These are phyloP conservation scores for Achroia grisella DNA, from an alignment of 1,140 invertebrate species.

Conservation along the genomic window DNA sequence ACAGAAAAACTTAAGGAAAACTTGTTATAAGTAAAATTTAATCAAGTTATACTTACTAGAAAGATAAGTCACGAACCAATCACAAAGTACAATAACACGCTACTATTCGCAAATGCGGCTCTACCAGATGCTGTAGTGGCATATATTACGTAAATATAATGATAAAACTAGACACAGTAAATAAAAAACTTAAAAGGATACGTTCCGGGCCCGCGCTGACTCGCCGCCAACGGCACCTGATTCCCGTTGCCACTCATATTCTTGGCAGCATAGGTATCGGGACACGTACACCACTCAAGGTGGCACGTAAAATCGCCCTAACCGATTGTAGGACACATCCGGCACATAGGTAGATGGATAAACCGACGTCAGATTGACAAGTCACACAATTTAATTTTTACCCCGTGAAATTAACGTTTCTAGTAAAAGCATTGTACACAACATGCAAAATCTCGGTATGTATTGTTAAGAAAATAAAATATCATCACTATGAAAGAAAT, in stretches of 20 bases:
- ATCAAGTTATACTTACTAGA: too few relatives aligned
- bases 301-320: slow-evolving; percentile 69
- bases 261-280: slow-evolving; percentile 68
- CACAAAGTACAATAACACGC: slow-evolving; percentile 19
- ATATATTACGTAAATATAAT: slow-evolving; percentile 68
- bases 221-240: slow-evolving; percentile 67
- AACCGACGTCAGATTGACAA: slow-evolving; percentile 66
- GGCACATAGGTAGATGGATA: slow-evolving; percentile 60
- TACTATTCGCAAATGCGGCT: slow-evolving; percentile 52
- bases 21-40: too few relatives aligned
- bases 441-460: slow-evolving; percentile 55
- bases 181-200: slow-evolving; percentile 56
- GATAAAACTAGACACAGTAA: slow-evolving; percentile 40
- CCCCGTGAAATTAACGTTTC: slow-evolving; percentile 55
- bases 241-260: slow-evolving; percentile 70
- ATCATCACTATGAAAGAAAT: slow-evolving; percentile 57
- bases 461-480: slow-evolving; percentile 47
- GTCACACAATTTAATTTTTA: slow-evolving; percentile 58
- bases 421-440: slow-evolving; percentile 66
- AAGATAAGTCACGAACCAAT: too few relatives aligned
- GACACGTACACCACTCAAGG: slow-evolving; percentile 71
- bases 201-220: slow-evolving; percentile 62
- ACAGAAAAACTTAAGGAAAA: too few relatives aligned
- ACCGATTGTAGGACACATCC: slow-evolving; percentile 72
- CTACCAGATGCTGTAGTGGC: slow-evolving; percentile 49